Base-by-base conservation (phyloP, 2,113 vertebrate genomes). In the Proterorhinus semilunaris region DNA sequence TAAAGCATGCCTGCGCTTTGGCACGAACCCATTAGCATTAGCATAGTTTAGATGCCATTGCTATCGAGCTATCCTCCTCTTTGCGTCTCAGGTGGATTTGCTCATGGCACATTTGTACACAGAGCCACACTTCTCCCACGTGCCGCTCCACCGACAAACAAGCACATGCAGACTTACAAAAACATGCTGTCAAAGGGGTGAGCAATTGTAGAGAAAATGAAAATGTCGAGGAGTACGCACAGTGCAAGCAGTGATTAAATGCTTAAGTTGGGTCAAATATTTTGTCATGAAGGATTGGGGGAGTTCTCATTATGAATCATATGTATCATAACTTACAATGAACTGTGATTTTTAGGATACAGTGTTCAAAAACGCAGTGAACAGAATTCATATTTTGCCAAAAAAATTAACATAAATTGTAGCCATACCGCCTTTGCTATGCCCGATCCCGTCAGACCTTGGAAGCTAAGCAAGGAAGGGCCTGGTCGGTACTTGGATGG, bases 201-300 rank as follows among this genome's bases (percentile, higher is more conserved):
- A 90, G 85, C 76, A 86, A 91, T 89, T 80, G 80, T 76, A 67
- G 65, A 78, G 80, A 89, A 88, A 90, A 91, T 89, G 80, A 91
- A 89, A 86, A 80, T 74, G 85, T 69, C 84, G 75, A 86, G 90
- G 83, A 74, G 88, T 79, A 91, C 72, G 81, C 76, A 69, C 51
- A 80, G 80, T 72, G 77, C 81, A 76, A 72, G 75, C 80, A 85
- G 80, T 89, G 87, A 91, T 88, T 90, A 91, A 88, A 91, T 87
- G 86, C 81, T 88, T 85, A 90, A 83, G 87, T 91, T 91, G 86
- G 74, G 74, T 91, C 82, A 87, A 88, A 90, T 89, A 91, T 91
- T 89, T 89, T 84, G 91, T 89, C 85, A 89, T 81, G 71, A 86
- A 66, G 68, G 87, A 84, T 82, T 83, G 78, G 61, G 21, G 68